Evolutionary conservation across 2,797 vertebrate genomes (phyloP).

Genomic region (Bucorvus abyssinicus): DNA sequence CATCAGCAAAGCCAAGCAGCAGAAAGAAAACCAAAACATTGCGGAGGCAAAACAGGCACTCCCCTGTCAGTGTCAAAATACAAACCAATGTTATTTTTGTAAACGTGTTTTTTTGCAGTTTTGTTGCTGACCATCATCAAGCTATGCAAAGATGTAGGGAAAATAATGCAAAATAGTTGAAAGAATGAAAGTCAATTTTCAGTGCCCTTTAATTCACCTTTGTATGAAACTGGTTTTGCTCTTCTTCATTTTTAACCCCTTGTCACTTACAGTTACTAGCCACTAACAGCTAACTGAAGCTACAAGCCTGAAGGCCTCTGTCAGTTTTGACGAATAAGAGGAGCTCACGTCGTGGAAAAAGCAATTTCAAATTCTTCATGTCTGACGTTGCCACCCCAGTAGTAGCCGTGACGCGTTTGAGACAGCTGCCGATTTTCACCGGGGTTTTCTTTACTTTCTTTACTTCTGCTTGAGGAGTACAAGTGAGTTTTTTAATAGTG

Average conservation of each 20-base stretch:
- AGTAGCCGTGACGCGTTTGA: background rate
- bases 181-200: background rate
- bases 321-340: background rate
- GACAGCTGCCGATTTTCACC: background rate
- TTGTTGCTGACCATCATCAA: background rate
- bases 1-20: background rate
- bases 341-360: background rate
- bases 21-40: background rate
- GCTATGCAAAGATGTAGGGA: background rate
- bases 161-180: background rate
- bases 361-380: background rate
- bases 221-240: background rate
- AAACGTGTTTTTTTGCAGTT: background rate
- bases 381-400: background rate
- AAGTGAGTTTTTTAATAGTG: background rate
- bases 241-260: background rate
- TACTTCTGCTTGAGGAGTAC: background rate
- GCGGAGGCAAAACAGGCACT: background rate
- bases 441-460: no score
- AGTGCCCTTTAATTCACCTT: background rate
- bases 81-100: background rate
- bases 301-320: background rate
- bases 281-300: background rate
- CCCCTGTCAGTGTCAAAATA: background rate
- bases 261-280: background rate